Evolutionary conservation across 53 echinoderm and acorn worm species (phyloP).

Genomic region (Patiria pectinifera): DNA sequence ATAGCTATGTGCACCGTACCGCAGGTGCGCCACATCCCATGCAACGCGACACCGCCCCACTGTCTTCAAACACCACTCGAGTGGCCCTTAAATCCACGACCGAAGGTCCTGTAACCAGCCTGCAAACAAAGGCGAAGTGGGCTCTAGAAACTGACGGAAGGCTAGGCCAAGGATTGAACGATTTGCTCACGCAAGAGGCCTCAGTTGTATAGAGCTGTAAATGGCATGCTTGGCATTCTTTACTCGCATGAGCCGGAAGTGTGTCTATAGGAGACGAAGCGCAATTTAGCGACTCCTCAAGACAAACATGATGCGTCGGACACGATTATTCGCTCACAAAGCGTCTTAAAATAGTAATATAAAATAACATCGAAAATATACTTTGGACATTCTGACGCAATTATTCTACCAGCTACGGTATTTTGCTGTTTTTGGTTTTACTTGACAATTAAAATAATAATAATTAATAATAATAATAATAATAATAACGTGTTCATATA

Average conservation of each 20-base stretch:
- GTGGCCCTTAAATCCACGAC: constrained; percentile 1
- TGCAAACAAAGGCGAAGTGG: neutral
- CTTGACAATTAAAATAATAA: too few species aligned
- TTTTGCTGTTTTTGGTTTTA: neutral
- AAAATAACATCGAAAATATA: neutral
- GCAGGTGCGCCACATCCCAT: constrained; percentile 24
- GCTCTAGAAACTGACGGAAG: neutral
- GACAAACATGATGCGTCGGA: neutral
- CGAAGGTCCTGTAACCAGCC: neutral
- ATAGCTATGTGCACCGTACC: neutral
- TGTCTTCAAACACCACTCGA: constrained; percentile 19
- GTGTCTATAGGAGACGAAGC: neutral
- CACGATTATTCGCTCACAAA: neutral
- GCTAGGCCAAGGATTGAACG: neutral
- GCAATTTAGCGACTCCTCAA: neutral
- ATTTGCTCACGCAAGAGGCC: neutral
- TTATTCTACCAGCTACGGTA: neutral
- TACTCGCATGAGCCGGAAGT: neutral
- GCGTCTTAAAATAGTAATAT: neutral
- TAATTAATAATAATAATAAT: too few species aligned
- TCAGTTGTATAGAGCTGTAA: neutral
- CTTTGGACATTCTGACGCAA: neutral
- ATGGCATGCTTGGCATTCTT: neutral
- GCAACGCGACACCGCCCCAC: constrained; percentile 34
- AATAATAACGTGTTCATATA: too few species aligned